phyloP scores from a whole-genome alignment of 2,888 invertebrate species.

The Lottia scabra region DNA sequence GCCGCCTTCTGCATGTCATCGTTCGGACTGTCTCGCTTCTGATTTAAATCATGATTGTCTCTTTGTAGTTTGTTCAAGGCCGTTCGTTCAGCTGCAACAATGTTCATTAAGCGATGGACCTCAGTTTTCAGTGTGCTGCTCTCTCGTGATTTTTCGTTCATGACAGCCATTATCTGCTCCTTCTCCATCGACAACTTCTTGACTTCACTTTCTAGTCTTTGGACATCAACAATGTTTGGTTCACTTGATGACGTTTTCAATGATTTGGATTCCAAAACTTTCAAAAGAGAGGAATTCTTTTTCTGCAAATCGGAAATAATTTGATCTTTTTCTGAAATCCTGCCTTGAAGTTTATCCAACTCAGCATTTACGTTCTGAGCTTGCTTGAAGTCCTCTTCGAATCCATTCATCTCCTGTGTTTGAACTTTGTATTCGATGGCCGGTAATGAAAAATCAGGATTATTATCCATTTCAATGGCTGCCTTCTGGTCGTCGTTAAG shows the following conservation, averaged over 20 bases:
- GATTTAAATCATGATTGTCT: conserved; percentile 59
- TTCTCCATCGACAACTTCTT: conserved; percentile 58
- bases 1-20: conserved; percentile 69
- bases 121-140: conserved; percentile 66
- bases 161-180: conserved; percentile 68
- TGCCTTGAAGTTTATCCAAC: conserved; percentile 46
- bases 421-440: conserved; percentile 42
- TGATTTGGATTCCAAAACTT: conserved; percentile 59
- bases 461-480: conserved; percentile 21
- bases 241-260: conserved; percentile 41
- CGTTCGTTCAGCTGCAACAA: conserved; percentile 65
- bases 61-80: conserved; percentile 66
- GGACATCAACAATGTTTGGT: conserved; percentile 48
- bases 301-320: conserved; percentile 59
- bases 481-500: conserved; percentile 32
- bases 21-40: conserved; percentile 38
- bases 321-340: conserved; percentile 58
- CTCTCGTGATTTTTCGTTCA: conserved; percentile 69
- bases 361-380: conserved; percentile 32
- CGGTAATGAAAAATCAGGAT: conserved; percentile 18
- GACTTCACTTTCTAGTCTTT: conserved; percentile 60
- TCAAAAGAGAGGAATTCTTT: conserved; percentile 59
- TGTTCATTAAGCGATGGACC: conserved; percentile 67
- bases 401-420: conserved; percentile 1
- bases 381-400: conserved; percentile 15